A percentile compares a stretch with the other conserved stretches of the same genome.
Evolutionary conservation across 1,140 invertebrate genomes (phyloP).

Genomic region (Pomacea maculata): DNA sequence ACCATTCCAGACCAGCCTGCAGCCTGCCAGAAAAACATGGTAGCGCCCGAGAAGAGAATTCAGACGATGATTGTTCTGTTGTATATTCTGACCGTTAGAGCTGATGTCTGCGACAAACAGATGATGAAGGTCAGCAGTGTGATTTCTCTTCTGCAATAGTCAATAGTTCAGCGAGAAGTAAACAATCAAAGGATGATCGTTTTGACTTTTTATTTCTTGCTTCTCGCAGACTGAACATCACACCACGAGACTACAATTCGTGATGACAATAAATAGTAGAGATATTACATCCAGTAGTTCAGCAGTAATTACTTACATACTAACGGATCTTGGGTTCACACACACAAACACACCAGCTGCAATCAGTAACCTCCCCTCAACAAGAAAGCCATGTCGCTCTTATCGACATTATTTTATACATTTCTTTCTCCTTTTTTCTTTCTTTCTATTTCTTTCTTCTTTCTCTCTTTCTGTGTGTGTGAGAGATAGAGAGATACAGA

Average conservation of each 20-base stretch:
- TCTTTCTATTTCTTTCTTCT: slow-evolving; percentile 54
- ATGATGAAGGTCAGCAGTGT: background rate
- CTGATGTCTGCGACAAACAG: no score
- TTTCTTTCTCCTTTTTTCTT: slow-evolving; percentile 56
- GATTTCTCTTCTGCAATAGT: slow-evolving; percentile 39
- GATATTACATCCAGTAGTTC: slow-evolving; percentile 64
- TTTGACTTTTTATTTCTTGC: slow-evolving; percentile 72
- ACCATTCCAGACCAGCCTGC: no score
- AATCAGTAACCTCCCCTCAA: slow-evolving; percentile 47
- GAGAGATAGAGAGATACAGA: no score
- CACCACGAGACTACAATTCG: no score
- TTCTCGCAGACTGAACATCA: slow-evolving; percentile 59
- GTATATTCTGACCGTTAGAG: no score
- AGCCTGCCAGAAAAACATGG: no score
- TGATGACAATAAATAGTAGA: slow-evolving; percentile 26
- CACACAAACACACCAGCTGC: slow-evolving; percentile 33
- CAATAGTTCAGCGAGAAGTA: slow-evolving; percentile 67
- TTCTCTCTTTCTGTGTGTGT: slow-evolving; percentile 46
- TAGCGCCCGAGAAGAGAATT: no score
- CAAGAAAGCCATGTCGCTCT: slow-evolving; percentile 23
- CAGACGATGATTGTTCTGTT: no score
- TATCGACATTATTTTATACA: slow-evolving; percentile 59
- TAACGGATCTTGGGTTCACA: background rate
- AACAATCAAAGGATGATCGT: slow-evolving; percentile 77
- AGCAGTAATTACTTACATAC: slow-evolving; percentile 36